A percentile compares a stretch with the other conserved stretches of the same genome.
phyloP scores from a whole-genome alignment of 2,797 vertebrate genomes.

The Odontamblyopus rebecca region DNA sequence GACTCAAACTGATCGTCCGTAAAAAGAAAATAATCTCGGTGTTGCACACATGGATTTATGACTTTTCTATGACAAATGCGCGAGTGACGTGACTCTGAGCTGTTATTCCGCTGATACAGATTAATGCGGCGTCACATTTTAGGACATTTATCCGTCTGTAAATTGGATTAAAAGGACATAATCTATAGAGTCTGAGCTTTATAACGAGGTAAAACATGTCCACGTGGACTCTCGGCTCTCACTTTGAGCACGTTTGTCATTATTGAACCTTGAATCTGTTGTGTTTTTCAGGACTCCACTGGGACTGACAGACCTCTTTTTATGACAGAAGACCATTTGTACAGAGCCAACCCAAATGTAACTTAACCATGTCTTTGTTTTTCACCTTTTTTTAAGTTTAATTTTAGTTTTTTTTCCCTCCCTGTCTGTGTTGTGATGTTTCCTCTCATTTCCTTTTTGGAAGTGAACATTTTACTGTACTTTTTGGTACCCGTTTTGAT shows the following conservation, averaged over 20 bases:
- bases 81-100: too few species aligned
- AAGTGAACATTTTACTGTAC: conserved; percentile 99
- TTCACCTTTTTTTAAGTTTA: conserved; percentile 81
- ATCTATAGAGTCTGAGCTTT: too few species aligned
- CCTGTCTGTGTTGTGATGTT: conserved; percentile 74
- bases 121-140: too few species aligned
- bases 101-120: too few species aligned
- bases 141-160: too few species aligned
- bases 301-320: conserved; percentile 64
- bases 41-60: too few species aligned
- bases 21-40: too few species aligned
- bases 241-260: not conserved
- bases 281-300: conserved; percentile 56
- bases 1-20: too few species aligned
- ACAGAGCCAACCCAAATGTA: conserved; percentile 92
- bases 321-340: conserved; percentile 88
- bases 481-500: conserved; percentile 99
- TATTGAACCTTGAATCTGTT: not conserved
- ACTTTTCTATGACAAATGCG: too few species aligned
- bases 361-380: conserved; percentile 91
- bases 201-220: too few species aligned
- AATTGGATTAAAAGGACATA: too few species aligned
- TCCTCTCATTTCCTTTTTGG: conserved; percentile 96
- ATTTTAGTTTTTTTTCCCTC: conserved; percentile 52
- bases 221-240: too few species aligned